Evolutionary conservation across 2,797 vertebrate genomes (phyloP), one percentile per base, ranked within the genome.

Genomic region (Cetoscarus ocellatus): DNA sequence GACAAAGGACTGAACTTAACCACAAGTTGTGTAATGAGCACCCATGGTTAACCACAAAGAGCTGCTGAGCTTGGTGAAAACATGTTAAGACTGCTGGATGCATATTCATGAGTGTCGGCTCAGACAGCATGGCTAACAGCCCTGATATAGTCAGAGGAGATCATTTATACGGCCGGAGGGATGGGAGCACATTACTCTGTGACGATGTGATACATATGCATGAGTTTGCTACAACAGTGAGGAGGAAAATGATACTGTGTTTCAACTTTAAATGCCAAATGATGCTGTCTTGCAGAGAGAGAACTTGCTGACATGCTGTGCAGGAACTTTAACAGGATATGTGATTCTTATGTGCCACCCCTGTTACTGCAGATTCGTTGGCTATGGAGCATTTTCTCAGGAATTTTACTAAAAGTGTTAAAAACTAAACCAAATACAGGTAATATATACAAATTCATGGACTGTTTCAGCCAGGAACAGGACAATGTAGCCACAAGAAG

Each of bases 151-250:
- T 72, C 61, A 45, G 70, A 70, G 55, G 51, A 85, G 73, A 83
- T 82, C 73, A 79, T 69, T 82, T 72, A 84, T 70, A 69, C 60
- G 49, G 55, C 51, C 48, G 60, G 44, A 59, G 77, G 70, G 75
- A 83, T 63, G 56, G 69, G 66, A 82, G 75, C 77, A 74, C 40
- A 66, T 82, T 67, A 74, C 69, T 83, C 61, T 70, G 73, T 76
- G 64, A 83, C 62, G 53, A 51, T 0, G 1, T 66, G 17, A 83
- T 86, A 60, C 77, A 90, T 88, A 87, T 85, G 80, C 68, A 92
- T 81, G 67, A 75, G 73, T 60, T 73, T 78, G 70, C 63, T 42
- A 42, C 72, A 79, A 57, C 59, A 61, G 44, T 72, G 55, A 74
- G 70, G 52, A 45, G 50, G 61, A 71, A 67, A 84, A 71, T 66